Percentiles rank a stretch among this genome's conserved stretches.
These are phyloP conservation scores for Lasaia peninsularis DNA, from an alignment of 1,140 invertebrate species.

Conservation along the genomic window DNA sequence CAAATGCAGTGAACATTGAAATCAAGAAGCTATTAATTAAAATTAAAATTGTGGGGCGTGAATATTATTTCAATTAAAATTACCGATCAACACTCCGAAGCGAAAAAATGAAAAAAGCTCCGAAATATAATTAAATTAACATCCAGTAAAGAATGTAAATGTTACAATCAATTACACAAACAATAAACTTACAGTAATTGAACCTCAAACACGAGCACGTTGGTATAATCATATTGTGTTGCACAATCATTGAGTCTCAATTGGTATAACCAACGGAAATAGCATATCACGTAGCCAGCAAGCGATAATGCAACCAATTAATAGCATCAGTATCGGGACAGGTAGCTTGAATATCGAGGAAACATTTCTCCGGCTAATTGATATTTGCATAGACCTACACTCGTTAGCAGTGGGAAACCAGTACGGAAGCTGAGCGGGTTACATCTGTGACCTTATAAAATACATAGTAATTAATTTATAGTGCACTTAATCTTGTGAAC, in stretches of 20 bases:
- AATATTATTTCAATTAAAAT: no score
- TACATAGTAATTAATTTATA: constrained; percentile 44
- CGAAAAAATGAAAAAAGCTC: not conserved
- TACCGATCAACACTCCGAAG: no score
- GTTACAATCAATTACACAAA: constrained; percentile 8
- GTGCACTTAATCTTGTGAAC: constrained; percentile 18
- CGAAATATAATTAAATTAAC: not conserved
- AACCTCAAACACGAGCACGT: constrained; percentile 12
- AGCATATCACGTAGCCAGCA: constrained; percentile 39
- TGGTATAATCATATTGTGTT: constrained; percentile 21
- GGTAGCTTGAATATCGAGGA: constrained; percentile 36
- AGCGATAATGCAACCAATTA: constrained; percentile 51
- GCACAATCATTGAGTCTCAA: constrained; percentile 6
- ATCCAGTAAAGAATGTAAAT: not conserved
- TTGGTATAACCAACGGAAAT: constrained; percentile 30
- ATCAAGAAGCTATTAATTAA: no score
- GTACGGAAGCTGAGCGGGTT: constrained; percentile 38
- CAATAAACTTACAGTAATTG: constrained; percentile 1
- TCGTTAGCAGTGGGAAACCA: constrained; percentile 37
- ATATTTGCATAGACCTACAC: constrained; percentile 49
- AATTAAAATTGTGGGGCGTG: no score
- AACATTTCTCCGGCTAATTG: constrained; percentile 52
- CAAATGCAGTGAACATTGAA: no score
- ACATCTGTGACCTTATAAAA: constrained; percentile 45
- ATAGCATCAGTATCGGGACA: constrained; percentile 39